Evolutionary conservation across 92 coral and sea anemone species (phyloP), one percentile per base, ranked within the genome.

Genomic region (Zoanthus gigantus): DNA sequence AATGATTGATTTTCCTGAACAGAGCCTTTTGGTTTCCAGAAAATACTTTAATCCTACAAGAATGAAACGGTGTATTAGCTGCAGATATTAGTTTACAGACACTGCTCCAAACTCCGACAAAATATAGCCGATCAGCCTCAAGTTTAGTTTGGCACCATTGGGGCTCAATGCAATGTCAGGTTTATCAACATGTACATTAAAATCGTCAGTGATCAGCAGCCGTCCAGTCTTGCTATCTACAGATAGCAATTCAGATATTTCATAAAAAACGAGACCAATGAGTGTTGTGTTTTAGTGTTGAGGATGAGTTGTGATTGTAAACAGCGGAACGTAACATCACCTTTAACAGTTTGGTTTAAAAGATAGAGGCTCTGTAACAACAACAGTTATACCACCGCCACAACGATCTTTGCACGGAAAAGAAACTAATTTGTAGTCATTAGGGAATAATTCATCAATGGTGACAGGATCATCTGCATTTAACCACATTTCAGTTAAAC

Each of bases 1-100:
- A 7, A 23, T 60, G 77, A 10, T 72, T 72, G n/a, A 72, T 72
- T 72, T 72, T 50, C 28, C 77, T 37, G 77, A 72, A 37, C 28
- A 72, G 53, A 13, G 77, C 77, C 50, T 72, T 72, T 46, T 72
- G 77, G 13, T 72, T 72, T 23, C 77, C 53, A 46, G 77, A 72
- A 37, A 72, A 37, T 18, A 0, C 28, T 32, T 72, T 9, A 13
- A 72, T 11, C 50, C 77, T 72, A 30, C 48, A 6, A 71, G 46
- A 71, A 15, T 71, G 31, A 44, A 71, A 71, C 16, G 13, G 9
- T 30, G 75, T 71, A 45, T 71, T 71, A 23, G 75, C 75, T 1
- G 48, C 75, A 9, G 75, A 71, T 32, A 71, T 71, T 44, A 71
- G 17, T 71, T 71, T 71, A 32, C 17, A 71, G 46, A 71, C 75